Base-by-base conservation (phyloP, 2,888 invertebrate genomes). In the Epinotia nisella region DNA sequence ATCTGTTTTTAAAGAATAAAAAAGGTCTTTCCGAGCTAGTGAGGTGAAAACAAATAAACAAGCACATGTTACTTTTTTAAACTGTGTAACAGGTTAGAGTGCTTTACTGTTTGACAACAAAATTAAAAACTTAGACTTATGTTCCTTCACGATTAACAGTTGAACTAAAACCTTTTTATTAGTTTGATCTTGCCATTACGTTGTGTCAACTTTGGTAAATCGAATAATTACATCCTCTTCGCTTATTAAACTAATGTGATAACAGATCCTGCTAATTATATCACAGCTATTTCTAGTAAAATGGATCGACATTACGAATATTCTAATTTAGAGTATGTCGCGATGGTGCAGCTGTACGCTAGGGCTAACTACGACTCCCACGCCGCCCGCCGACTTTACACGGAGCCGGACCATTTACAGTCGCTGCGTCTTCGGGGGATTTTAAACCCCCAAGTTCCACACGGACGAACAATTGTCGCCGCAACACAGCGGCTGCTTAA, bases 371-470 rank as follows among this genome's bases (percentile, higher is more conserved):
- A 53, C 19, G 19, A 19, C 19, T 53, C 53, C 53, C 53, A 53
- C 53, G 53, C 53, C 53, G 53, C 53, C 53, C 53, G 53, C 1
- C 19, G 19, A 53, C 51, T 51, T 51, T 51, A 51, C 51, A 5
- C 29, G 29, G 29, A 29, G 53, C 53, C 9, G 53, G 19, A 19
- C 53, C 19, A 53, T 53, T 53, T 53, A 19, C 10, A 53, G 53
- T 53, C 53, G 19, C 51, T 51, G 56, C 65, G 65, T 53, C 65
- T 39, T 29, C 55, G 65, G 41, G 65, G 51, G 19, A 53, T 65
- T 65, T 24, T 41, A 41, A 65, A 53, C 53, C 55, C 65, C 29
- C 65, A 65, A 65, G 53, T 65, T 65, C 65, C 53, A 29, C 17
- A 17, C 39, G 65, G 29, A 29, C 65, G 41, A 65, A 65, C 65